Base-by-base conservation (phyloP, 2,797 vertebrate species). In the Adrianichthys oophorus region DNA sequence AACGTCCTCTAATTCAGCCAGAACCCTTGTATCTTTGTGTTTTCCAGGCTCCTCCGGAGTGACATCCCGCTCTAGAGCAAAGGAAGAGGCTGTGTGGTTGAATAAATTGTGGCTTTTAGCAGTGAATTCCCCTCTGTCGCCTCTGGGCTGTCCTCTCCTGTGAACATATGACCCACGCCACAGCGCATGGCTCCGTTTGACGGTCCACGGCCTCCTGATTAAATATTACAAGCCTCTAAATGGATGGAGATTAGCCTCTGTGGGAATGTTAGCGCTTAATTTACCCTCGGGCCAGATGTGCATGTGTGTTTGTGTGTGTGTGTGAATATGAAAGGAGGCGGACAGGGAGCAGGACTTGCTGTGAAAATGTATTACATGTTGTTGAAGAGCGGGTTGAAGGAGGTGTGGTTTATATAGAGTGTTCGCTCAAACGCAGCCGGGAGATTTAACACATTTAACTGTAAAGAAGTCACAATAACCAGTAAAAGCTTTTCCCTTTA, bases 181-280 rank as follows among this genome's bases (percentile, higher is more conserved):
- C 77, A 72, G 78, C 66, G 70, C 68, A 70, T 72, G 74, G 72
- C 6, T 63, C 82, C 79, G 79, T 72, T 70, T 85, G 87, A 72
- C 41, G 71, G 81, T 78, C 78, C 76, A 60, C 70, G 56, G 82
- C 81, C 74, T 84, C 62, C 79, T 91, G 86, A 93, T 92, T 92
- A 91, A 91, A 92, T 91, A 91, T 90, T 92, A 90, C 87, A 91
- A 78, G 68, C 75, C 79, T 83, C 83, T 91, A 91, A 92, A 91
- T 92, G 91, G 87, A 90, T 88, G 85, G 84, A 91, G 89, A 92
- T 93, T 91, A 91, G 89, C 82, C 88, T 90, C 89, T 88, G 88
- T 91, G 90, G 89, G 87, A 90, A 91, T 92, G 90, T 89, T 80
- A 60, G 75, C 82, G 69, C 82, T 91, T 92, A 90, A 92, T 92